Evolutionary conservation across 2,113 vertebrate genomes (phyloP).

Genomic region (Hepsetus odoe): DNA sequence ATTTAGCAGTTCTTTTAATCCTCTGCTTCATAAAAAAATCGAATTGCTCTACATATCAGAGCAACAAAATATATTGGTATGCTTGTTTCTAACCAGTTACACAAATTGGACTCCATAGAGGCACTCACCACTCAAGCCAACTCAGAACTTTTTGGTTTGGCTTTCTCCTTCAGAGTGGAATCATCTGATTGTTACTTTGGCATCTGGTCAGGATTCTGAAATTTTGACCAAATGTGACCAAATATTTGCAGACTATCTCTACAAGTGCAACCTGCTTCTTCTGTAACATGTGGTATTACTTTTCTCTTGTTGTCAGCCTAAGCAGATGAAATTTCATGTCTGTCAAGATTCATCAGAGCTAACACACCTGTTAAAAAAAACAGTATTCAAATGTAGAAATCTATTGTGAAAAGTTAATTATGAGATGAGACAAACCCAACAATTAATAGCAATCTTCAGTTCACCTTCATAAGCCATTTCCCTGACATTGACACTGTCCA

Average conservation of each 20-base stretch:
- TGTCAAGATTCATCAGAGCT: slow-evolving; percentile 63
- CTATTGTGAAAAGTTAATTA: too few relatives aligned
- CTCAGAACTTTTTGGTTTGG: slow-evolving; percentile 60
- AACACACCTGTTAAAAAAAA: too few relatives aligned
- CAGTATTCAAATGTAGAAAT: too few relatives aligned
- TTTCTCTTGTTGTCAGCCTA: slow-evolving; percentile 45
- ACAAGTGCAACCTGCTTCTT: neutral
- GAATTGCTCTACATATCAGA: slow-evolving; percentile 66
- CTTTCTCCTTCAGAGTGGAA: slow-evolving; percentile 37
- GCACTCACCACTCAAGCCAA: slow-evolving; percentile 67
- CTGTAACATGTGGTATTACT: neutral
- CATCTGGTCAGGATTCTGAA: slow-evolving; percentile 15
- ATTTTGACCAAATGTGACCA: neutral
- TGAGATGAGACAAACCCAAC: too few relatives aligned
- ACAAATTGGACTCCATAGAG: neutral
- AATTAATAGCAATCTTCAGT: too few relatives aligned
- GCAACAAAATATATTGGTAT: slow-evolving; percentile 64
- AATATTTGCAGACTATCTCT: neutral
- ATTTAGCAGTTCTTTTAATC: slow-evolving; percentile 76
- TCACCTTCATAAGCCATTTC: too few relatives aligned
- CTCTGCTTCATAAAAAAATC: slow-evolving; percentile 72
- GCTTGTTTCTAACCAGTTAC: slow-evolving; percentile 59
- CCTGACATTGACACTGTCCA: too few relatives aligned
- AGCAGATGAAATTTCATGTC: slow-evolving; percentile 58
- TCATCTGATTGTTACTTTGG: slow-evolving; percentile 30